A percentile compares a stretch with the other conserved stretches of the same genome.
Conservation (phyloP, 2,888 invertebrate species). For the Coronaproctus castanopsis region DNA sequence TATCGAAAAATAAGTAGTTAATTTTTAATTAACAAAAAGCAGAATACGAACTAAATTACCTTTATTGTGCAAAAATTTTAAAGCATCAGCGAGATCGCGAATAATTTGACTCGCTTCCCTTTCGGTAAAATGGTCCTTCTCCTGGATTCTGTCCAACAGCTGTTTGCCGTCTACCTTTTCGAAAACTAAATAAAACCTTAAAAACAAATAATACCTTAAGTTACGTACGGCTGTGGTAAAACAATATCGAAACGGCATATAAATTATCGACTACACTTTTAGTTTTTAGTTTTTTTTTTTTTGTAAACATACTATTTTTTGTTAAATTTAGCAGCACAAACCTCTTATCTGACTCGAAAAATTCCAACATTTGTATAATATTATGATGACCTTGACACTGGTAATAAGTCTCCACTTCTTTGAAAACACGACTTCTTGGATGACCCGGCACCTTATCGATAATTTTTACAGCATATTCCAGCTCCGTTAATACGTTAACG, state of each 20-base stretch:
- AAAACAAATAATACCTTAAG: constrained; percentile 2
- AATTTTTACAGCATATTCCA: constrained; percentile 93
- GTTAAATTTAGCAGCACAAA: too few species aligned
- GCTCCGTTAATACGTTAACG: constrained; percentile 69
- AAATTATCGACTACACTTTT: too few species aligned
- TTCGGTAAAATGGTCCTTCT: constrained; percentile 82
- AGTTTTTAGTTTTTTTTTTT: too few species aligned
- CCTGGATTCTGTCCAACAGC: constrained; percentile 77
- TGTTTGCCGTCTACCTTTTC: constrained; percentile 95
- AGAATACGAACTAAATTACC: too few species aligned
- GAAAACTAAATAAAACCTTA: constrained; percentile 79
- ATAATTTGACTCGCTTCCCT: constrained; percentile 87
- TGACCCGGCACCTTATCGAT: constrained; percentile 89
- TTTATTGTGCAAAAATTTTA: constrained; percentile 88
- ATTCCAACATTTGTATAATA: constrained; percentile 92
- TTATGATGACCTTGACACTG: constrained; percentile 94
- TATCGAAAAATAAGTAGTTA: not conserved
- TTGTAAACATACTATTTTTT: too few species aligned
- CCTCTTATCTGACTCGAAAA: constrained; percentile 89
- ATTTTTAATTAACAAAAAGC: not conserved
- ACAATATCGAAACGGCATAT: too few species aligned
- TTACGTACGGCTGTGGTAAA: too few species aligned
- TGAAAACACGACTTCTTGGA: constrained; percentile 83
- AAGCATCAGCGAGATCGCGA: constrained; percentile 77
- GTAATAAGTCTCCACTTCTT: constrained; percentile 97